Conservation (phyloP, 2,888 invertebrate genomes). For the Hybos culiciformis region DNA sequence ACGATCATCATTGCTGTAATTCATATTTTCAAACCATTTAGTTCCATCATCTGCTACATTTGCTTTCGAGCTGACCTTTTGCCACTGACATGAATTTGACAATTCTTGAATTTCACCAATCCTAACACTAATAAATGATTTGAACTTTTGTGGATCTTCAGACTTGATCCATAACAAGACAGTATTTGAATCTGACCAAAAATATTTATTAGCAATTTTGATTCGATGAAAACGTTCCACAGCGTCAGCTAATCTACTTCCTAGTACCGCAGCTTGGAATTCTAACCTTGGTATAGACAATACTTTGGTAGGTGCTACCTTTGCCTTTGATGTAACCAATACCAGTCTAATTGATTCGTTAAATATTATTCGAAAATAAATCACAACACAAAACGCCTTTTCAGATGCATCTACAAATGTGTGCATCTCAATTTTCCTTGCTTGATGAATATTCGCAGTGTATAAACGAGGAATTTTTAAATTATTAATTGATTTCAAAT, state of each 20-base stretch:
- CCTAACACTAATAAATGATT: conserved; percentile 17
- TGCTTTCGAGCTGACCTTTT: conserved; percentile 15
- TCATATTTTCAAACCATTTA: conserved; percentile 9
- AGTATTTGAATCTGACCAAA: conserved; percentile 12
- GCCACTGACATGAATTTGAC: conserved; percentile 15
- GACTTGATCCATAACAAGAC: conserved; percentile 13
- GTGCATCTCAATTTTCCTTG: conserved; percentile 9
- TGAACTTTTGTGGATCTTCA: conserved; percentile 12
- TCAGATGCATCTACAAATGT: conserved; percentile 12
- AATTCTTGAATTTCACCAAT: conserved; percentile 15
- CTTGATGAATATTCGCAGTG: no score
- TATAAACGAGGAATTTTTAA: no score
- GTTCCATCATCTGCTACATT: conserved; percentile 19
- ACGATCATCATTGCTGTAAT: conserved; percentile 6
- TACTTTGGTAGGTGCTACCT: conserved; percentile 7
- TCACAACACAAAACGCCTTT: conserved; percentile 9
- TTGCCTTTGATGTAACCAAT: conserved; percentile 10
- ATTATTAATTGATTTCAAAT: no score
- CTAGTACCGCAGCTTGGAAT: conserved; percentile 10
- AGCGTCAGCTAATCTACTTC: conserved; percentile 6
- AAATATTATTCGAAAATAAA: no score
- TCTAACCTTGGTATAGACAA: conserved; percentile 10
- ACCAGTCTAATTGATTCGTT: no score
- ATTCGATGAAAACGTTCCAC: conserved; percentile 6
- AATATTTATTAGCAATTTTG: neutral